Conservation (phyloP, 2,888 invertebrate genomes). For the Caenorhabditis sp. region DNA sequence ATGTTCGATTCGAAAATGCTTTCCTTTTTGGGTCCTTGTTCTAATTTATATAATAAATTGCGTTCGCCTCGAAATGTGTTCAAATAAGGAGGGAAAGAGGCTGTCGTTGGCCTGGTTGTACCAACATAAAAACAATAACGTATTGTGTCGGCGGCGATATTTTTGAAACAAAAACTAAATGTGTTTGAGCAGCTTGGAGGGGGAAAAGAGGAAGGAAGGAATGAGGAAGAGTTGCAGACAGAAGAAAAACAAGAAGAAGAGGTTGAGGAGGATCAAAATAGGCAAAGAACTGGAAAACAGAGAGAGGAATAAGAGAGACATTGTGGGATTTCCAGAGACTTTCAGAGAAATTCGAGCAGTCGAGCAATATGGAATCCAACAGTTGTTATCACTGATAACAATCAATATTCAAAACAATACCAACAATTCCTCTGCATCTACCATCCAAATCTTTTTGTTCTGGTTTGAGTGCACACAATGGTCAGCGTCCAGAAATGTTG, state of each 20-base stretch:
- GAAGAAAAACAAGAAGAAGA: conserved; percentile 2
- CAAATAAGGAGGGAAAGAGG: too few relatives aligned
- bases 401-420: not conserved
- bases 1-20: conserved; percentile 19
- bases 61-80: conserved; percentile 32
- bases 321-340: too few relatives aligned
- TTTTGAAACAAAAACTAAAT: conserved; percentile 55
- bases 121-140: conserved; percentile 60
- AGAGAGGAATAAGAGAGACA: not conserved
- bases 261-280: not conserved
- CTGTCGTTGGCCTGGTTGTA: conserved; percentile 26
- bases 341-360: not conserved
- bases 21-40: not conserved
- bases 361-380: too few relatives aligned
- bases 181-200: conserved; percentile 41
- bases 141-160: conserved; percentile 50
- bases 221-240: conserved; percentile 13
- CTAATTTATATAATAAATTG: conserved; percentile 56
- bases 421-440: too few relatives aligned
- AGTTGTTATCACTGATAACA: too few relatives aligned
- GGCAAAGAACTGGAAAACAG: not conserved
- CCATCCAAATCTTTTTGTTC: not conserved
- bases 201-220: conserved; percentile 2
- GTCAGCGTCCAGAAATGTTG: conserved; percentile 31
- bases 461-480: conserved; percentile 19